Percentiles rank a stretch among this genome's conserved stretches.
Evolutionary conservation across 2,888 invertebrate genomes (phyloP).

Genomic region (Campaea margaritaria): DNA sequence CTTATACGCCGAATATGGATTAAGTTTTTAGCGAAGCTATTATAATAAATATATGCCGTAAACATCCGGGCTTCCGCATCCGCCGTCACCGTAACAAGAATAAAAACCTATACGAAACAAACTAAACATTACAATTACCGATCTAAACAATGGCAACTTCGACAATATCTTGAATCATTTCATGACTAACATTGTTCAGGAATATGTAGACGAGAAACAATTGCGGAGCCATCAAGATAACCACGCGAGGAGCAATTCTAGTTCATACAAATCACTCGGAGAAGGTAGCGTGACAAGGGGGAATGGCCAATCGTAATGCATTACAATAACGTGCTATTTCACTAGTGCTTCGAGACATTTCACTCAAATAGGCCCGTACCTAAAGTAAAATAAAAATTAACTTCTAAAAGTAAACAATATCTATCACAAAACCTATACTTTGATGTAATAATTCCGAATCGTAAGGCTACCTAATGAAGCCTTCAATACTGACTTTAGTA

Average conservation of each 20-base stretch:
- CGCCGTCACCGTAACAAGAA: slow-evolving; percentile 54
- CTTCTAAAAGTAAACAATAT: slow-evolving; percentile 72
- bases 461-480: slow-evolving; percentile 43
- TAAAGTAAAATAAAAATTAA: slow-evolving; percentile 49
- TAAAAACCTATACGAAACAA: slow-evolving; percentile 39
- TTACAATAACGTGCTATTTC: slow-evolving; percentile 1
- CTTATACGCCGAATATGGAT: slow-evolving; percentile 65
- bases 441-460: slow-evolving; percentile 39
- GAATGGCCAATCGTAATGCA: background rate
- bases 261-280: slow-evolving; percentile 8
- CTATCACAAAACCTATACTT: slow-evolving; percentile 70
- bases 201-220: slow-evolving; percentile 15
- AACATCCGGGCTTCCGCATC: slow-evolving; percentile 44
- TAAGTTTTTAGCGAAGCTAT: slow-evolving; percentile 66
- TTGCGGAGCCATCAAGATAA: slow-evolving; percentile 53
- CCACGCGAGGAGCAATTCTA: slow-evolving; percentile 13
- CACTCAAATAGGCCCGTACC: slow-evolving; percentile 15
- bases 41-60: slow-evolving; percentile 55
- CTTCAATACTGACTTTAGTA: slow-evolving; percentile 56
- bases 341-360: slow-evolving; percentile 21
- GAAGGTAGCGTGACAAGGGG: background rate
- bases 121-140: slow-evolving; percentile 63
- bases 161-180: slow-evolving; percentile 69
- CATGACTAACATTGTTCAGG: slow-evolving; percentile 71
- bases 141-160: slow-evolving; percentile 82